A percentile compares a stretch with the other conserved stretches of the same genome.
These are phyloP conservation scores for Plagodis dolabraria DNA, from an alignment of 2,888 invertebrate genomes.

Conservation along the genomic window DNA sequence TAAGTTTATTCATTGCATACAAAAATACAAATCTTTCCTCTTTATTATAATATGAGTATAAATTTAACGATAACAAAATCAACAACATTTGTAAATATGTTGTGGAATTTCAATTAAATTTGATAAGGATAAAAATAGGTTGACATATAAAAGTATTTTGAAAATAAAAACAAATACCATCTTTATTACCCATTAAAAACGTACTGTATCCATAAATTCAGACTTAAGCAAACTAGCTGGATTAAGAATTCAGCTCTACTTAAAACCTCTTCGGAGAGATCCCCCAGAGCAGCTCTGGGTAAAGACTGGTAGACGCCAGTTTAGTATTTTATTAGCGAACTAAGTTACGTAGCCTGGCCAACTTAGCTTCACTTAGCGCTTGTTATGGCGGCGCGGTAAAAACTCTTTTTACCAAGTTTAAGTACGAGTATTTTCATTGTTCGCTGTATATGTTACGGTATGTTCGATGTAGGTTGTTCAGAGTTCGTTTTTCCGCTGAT, in stretches of 20 bases:
- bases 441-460: no score
- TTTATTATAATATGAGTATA: no score
- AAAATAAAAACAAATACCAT: background rate
- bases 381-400: constrained; percentile 23
- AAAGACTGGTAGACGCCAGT: constrained; percentile 14
- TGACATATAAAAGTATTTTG: no score
- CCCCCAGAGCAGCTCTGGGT: background rate
- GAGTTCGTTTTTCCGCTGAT: constrained; percentile 15
- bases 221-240: constrained; percentile 30
- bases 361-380: constrained; percentile 25
- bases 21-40: no score
- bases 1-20: no score
- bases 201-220: constrained; percentile 30
- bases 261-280: constrained; percentile 38
- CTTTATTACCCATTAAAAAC: constrained; percentile 5
- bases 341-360: constrained; percentile 25
- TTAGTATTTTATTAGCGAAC: constrained; percentile 35
- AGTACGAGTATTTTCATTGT: constrained; percentile 1
- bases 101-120: no score
- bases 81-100: no score
- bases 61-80: no score
- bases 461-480: background rate
- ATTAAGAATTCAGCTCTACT: constrained; percentile 45
- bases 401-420: constrained; percentile 13
- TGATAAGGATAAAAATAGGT: no score